phyloP scores from a whole-genome alignment of 1,140 invertebrate species.

The Harlomillsia oculata region DNA sequence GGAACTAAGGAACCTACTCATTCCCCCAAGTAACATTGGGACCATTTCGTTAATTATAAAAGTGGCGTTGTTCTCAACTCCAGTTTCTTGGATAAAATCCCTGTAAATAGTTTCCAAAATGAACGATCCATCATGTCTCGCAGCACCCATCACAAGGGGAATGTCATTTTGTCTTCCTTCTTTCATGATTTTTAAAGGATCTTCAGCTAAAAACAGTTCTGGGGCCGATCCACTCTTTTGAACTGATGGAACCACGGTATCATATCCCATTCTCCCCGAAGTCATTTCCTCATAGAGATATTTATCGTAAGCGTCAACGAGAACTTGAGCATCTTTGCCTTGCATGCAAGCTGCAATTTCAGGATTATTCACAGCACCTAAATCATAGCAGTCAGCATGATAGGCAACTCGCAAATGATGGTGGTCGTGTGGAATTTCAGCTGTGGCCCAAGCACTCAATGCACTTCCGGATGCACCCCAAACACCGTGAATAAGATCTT shows the following conservation, averaged over 20 bases:
- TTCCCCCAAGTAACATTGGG: background rate
- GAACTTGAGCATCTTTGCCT: background rate
- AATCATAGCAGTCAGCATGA: background rate
- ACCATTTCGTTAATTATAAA: background rate
- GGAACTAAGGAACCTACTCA: too few relatives aligned
- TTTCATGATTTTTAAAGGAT: background rate
- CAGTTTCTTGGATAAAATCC: slow-evolving; percentile 1
- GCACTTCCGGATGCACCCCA: background rate
- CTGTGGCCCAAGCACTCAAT: background rate
- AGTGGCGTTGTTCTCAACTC: background rate
- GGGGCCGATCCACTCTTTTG: background rate
- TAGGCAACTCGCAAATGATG: background rate
- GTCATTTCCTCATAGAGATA: background rate
- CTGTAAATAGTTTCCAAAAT: slow-evolving; percentile 3
- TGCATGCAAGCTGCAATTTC: background rate
- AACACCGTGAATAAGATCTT: slow-evolving; percentile 5
- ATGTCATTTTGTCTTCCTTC: slow-evolving; percentile 7
- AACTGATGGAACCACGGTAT: background rate
- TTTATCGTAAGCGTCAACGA: background rate
- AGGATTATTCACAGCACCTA: background rate
- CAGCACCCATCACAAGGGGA: slow-evolving; percentile 14
- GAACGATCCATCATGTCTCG: slow-evolving; percentile 16
- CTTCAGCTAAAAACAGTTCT: background rate
- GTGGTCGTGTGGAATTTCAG: background rate
- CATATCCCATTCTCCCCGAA: slow-evolving; percentile 5